Evolutionary conservation across 1,140 invertebrate genomes (phyloP).

Genomic region (Rhagoletis pomonella): DNA sequence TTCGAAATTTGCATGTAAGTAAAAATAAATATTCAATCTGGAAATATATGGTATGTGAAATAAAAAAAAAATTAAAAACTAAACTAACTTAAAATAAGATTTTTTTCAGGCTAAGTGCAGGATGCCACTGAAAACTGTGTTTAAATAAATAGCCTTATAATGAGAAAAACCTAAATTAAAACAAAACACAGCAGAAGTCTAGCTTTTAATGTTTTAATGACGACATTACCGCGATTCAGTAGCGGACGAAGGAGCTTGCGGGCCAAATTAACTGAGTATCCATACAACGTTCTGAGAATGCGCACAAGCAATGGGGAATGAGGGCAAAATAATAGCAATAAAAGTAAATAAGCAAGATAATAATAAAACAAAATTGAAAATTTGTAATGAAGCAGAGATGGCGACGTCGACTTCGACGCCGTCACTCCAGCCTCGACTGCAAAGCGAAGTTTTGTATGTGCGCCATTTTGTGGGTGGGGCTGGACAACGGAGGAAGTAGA

Average conservation of each 20-base stretch:
- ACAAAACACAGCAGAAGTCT: constrained; percentile 7
- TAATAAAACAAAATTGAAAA: constrained; percentile 58
- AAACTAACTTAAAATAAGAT: neutral
- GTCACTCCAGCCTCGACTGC: neutral
- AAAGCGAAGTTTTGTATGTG: neutral
- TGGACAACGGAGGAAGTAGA: neutral
- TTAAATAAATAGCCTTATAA: neutral
- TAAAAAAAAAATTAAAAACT: neutral
- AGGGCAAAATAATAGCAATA: constrained; percentile 60
- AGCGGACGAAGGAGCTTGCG: constrained; percentile 56
- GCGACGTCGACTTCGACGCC: neutral
- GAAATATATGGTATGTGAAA: neutral
- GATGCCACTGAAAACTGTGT: no score
- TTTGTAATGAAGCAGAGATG: constrained; percentile 41
- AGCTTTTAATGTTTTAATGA: neutral
- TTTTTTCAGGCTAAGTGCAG: no score
- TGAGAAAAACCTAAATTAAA: neutral
- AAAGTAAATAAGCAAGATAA: constrained; percentile 62
- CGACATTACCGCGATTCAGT: neutral
- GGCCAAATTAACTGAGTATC: neutral
- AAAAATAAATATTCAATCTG: neutral
- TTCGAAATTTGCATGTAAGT: neutral
- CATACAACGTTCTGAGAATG: constrained; percentile 54
- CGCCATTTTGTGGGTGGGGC: constrained; percentile 39
- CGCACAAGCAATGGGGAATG: constrained; percentile 58